These are phyloP conservation scores for Erebia ligea DNA, from an alignment of 2,888 invertebrate species.

Conservation along the genomic window DNA sequence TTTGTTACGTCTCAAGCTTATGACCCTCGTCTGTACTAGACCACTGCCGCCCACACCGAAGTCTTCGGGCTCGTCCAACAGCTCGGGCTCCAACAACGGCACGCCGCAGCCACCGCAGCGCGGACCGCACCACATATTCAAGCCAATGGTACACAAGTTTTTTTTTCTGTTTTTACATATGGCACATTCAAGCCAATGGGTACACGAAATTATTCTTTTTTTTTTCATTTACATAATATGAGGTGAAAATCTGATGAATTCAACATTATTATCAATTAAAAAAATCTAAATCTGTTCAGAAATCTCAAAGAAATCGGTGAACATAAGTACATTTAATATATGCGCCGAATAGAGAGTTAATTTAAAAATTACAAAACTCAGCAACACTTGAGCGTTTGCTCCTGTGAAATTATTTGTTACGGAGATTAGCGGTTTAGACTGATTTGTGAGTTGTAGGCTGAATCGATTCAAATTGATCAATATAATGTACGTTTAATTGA, in stretches of 20 bases:
- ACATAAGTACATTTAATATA: too few species aligned
- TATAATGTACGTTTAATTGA: too few species aligned
- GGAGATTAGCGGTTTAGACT: neutral
- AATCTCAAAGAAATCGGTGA: too few species aligned
- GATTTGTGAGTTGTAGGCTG: too few species aligned
- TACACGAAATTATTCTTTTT: neutral
- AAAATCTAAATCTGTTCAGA: too few species aligned
- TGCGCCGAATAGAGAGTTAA: too few species aligned
- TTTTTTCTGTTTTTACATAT: too few species aligned
- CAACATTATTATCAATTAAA: too few species aligned
- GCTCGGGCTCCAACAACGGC: conserved; percentile 82
- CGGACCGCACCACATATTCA: conserved; percentile 93
- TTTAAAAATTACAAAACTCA: neutral
- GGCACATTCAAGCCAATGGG: neutral
- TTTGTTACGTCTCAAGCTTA: too few species aligned
- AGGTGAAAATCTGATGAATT: too few species aligned
- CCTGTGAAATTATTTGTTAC: neutral
- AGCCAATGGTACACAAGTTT: conserved; percentile 87
- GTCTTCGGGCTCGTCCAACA: conserved; percentile 84
- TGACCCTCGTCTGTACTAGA: conserved; percentile 61
- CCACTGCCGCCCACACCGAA: conserved; percentile 94
- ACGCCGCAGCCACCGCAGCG: conserved; percentile 88
- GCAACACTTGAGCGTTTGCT: neutral
- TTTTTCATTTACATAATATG: neutral
- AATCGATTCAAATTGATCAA: too few species aligned